Percentiles rank a stretch among this genome's conserved stretches.
These are phyloP conservation scores for Sitta europaea DNA, from an alignment of 2,113 vertebrate species.

Conservation along the genomic window DNA sequence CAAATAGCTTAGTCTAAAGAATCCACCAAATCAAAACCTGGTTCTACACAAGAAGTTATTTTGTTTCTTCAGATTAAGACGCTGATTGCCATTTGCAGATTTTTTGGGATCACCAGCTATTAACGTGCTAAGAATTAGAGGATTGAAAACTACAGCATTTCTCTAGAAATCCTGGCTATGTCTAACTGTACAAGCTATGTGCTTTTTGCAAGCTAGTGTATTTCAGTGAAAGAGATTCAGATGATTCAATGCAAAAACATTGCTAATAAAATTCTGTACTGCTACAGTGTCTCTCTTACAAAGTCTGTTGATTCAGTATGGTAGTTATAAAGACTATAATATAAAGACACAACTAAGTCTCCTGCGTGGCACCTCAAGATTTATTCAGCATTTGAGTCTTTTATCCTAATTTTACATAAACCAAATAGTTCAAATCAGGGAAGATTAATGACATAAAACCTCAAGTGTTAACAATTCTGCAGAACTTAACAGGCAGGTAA, in stretches of 20 bases:
- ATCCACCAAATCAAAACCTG: background rate
- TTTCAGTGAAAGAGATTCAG: background rate
- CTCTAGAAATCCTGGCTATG: background rate
- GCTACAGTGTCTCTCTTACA: background rate
- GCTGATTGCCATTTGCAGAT: background rate
- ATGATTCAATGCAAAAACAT: background rate
- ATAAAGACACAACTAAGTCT: background rate
- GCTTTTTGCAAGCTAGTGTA: background rate
- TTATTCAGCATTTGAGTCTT: background rate
- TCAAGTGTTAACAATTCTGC: background rate
- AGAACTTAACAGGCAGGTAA: background rate
- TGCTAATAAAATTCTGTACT: background rate
- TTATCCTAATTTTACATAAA: background rate
- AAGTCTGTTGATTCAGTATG: background rate
- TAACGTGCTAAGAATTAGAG: background rate
- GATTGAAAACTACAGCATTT: background rate
- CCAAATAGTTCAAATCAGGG: background rate
- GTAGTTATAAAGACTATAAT: background rate
- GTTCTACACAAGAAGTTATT: background rate
- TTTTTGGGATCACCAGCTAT: background rate
- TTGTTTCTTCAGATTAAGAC: background rate
- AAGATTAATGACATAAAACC: background rate
- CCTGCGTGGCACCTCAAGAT: background rate
- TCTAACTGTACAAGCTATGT: background rate
- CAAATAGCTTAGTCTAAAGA: background rate